These are phyloP conservation scores for Eristalinus aeneus DNA, from an alignment of 2,888 invertebrate species.

Conservation along the genomic window DNA sequence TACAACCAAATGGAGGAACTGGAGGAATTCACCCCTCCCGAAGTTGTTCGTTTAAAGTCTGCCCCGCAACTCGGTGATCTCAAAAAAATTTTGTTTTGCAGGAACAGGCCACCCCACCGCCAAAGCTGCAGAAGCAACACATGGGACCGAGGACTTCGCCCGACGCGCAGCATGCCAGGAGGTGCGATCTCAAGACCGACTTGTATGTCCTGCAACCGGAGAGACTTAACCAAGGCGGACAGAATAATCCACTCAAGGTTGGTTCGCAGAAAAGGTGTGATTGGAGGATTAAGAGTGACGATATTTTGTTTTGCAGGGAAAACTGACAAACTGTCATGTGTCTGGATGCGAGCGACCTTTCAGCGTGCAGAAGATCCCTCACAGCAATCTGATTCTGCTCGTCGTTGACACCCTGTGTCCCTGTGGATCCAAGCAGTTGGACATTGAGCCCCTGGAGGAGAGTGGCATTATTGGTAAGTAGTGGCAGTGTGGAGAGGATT, in stretches of 20 bases:
- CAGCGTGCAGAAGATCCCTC: slow-evolving; percentile 94
- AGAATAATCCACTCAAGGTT: slow-evolving; percentile 90
- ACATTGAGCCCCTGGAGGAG: slow-evolving; percentile 89
- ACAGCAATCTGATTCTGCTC: slow-evolving; percentile 92
- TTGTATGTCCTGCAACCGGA: slow-evolving; percentile 92
- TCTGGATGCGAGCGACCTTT: slow-evolving; percentile 95
- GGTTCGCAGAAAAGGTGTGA: not conserved
- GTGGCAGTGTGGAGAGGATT: not conserved
- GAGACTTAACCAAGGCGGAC: slow-evolving; percentile 87
- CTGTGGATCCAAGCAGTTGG: slow-evolving; percentile 92
- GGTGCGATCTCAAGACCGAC: slow-evolving; percentile 93
- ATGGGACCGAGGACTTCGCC: slow-evolving; percentile 81
- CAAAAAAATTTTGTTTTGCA: slow-evolving; percentile 46
- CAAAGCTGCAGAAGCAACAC: slow-evolving; percentile 77
- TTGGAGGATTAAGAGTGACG: not conserved
- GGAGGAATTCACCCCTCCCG: slow-evolving; percentile 79
- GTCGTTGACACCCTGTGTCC: slow-evolving; percentile 94
- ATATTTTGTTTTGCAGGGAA: slow-evolving; percentile 83
- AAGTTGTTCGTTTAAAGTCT: slow-evolving; percentile 75
- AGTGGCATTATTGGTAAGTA: slow-evolving; percentile 82
- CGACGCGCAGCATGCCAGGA: slow-evolving; percentile 85
- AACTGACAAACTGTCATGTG: slow-evolving; percentile 92
- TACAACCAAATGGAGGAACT: slow-evolving; percentile 78
- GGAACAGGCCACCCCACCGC: slow-evolving; percentile 79
- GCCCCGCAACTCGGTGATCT: not conserved